Evolutionary conservation across 2,797 vertebrate species (phyloP), one percentile per base, ranked within the genome.

Genomic region (Lindbergichthys nudifrons): DNA sequence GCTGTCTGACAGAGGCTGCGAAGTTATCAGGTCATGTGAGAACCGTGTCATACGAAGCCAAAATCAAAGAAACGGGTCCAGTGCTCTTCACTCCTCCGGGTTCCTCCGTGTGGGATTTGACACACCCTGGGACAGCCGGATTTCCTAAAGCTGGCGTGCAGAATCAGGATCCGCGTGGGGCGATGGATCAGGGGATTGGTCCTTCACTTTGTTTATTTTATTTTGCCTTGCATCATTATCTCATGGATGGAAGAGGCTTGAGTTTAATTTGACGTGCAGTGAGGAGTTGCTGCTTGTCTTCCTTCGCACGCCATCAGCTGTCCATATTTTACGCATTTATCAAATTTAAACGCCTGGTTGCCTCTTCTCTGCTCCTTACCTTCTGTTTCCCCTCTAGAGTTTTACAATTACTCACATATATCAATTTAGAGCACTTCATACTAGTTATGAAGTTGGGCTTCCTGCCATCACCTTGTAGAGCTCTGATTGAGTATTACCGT

Each of bases 391-490:
- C 64, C 48, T 77, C 16, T 21, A 11, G 43, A 80, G 75, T 69
- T 45, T 53, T 63, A 52, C 58, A 77, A 66, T 82, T 51, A 70
- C 59, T 78, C 80, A 81, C 69, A 85, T 85, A 83, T 60, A 88
- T 89, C 72, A 81, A 32, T 81, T 79, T 54, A 57, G 47, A 80
- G 67, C 70, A 57, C 79, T 74, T 77, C 70, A 69, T 54, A 51
- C 46, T 75, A 75, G 84, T 89, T 89, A 87, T 85, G 69, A 87
- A 84, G 69, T 54, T 41, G 80, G 93, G 92, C 93, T 53, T 60
- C 51, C 26, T 79, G 92, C 92, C 94, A 91, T 88, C 88, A 92
- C 84, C 92, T 95, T 91, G 91, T 79, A 79, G 72, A 83, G 86
- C 76, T 70, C 60, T 87, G 83, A 91, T 80, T 89, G 85, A 94